Evolutionary conservation across 2,113 vertebrate species (phyloP), one percentile per base, ranked within the genome.

Genomic region (Salvator merianae): DNA sequence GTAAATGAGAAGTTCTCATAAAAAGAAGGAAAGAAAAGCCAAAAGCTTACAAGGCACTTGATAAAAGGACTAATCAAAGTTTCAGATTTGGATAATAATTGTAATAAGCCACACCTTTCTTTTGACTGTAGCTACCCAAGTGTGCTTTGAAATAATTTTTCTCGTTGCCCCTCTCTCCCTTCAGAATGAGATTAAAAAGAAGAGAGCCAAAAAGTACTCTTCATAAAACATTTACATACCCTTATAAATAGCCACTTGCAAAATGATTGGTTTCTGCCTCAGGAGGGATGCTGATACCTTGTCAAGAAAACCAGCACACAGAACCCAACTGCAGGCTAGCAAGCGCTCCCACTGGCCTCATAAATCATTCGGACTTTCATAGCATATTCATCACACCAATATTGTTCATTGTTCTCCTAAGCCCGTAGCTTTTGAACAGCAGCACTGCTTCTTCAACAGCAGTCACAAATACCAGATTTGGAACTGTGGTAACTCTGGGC

Each of bases 351-450:
- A 1, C 80, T 7, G 59, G 81, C 28, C 69, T 32, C 83, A 89
- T 18, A n/a, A 90, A 91, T 92, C 83, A 89, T 90, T 82, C 71
- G 87, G 65, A 63, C 73, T 83, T 65, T 3, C 84, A 22, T 65
- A 0, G 38, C 38, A 24, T 76, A 69, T 10, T 78, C 77, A 28
- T 6, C 47, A 81, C 0, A 0, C 73, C 1, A 5, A 2, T 0
- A 68, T 65, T 40, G 86, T 55, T 92, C 89, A 70, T 84, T 81
- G 28, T 77, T 82, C 84, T 88, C 84, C 77, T 18, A 0, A 91
- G 68, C 26, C 26, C 5, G 0, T 59, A 77, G 88, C 83, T 3
- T 66, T 68, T 43, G 30, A 26, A 2, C 22, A 38, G 43, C 55
- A 20, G 85, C 85, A 0, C 22, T 0, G 0, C 62, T 84, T 28